Evolutionary conservation across 2,113 vertebrate species (phyloP).

Genomic region (Ceuthmochares aereus): DNA sequence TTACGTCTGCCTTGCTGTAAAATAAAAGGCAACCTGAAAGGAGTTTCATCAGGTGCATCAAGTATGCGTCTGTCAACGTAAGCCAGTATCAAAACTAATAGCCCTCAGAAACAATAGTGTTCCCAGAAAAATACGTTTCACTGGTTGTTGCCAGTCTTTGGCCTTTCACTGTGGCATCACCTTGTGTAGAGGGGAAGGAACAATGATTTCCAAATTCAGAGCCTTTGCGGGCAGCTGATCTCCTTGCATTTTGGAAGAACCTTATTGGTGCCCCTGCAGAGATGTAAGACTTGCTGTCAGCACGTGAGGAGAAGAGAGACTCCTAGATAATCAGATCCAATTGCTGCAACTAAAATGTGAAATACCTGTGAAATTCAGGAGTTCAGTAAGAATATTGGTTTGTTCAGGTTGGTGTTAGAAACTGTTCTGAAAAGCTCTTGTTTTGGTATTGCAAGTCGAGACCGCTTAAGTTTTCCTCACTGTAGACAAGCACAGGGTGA

Average conservation of each 20-base stretch:
- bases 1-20: neutral
- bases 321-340: neutral
- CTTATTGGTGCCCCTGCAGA: neutral
- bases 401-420: neutral
- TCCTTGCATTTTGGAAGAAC: neutral
- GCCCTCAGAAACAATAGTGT: neutral
- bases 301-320: neutral
- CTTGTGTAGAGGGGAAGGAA: neutral
- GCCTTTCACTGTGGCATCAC: neutral
- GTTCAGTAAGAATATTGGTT: neutral
- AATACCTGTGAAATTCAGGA: neutral
- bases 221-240: neutral
- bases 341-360: neutral
- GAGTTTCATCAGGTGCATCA: neutral
- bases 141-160: fast-evolving
- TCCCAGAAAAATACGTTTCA: neutral
- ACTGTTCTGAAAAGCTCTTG: neutral
- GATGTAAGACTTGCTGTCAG: neutral
- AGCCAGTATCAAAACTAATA: neutral
- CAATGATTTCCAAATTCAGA: neutral
- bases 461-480: neutral
- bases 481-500: neutral
- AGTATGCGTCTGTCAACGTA: neutral
- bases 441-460: neutral
- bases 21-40: neutral